phyloP scores from a whole-genome alignment of 2,888 invertebrate genomes.

The Aspidiotus destructor region DNA sequence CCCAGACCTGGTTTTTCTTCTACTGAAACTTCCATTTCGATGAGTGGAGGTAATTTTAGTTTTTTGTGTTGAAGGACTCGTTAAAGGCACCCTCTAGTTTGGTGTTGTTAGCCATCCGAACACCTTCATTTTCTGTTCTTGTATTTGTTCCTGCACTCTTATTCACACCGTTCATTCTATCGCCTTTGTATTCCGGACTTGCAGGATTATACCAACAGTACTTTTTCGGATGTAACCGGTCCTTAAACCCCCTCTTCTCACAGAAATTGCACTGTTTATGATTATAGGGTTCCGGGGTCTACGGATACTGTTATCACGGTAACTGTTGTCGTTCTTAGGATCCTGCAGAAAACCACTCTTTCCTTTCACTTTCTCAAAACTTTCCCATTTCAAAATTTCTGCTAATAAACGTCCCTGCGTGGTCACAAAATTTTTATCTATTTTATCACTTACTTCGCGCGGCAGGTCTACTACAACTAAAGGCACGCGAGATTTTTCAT shows the following conservation, averaged over 20 bases:
- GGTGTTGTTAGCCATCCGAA: constrained; percentile 4
- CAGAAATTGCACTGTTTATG: not conserved
- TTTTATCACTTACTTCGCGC: not conserved
- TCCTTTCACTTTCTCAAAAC: not conserved
- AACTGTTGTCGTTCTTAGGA: too few species aligned
- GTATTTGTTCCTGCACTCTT: not conserved
- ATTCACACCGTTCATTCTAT: not conserved
- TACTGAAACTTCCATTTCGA: not conserved
- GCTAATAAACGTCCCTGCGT: not conserved
- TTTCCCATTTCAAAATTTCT: constrained; percentile 1
- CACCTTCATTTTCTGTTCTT: not conserved
- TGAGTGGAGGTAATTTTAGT: constrained; percentile 12
- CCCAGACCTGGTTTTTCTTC: not conserved
- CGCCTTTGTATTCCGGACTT: not conserved
- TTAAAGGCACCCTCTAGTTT: constrained; percentile 9
- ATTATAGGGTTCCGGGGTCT: not conserved
- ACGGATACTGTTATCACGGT: too few species aligned
- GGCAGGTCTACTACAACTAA: not conserved
- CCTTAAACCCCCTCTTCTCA: constrained; percentile 3
- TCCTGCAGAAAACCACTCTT: too few species aligned
- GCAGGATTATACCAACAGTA: constrained; percentile 4
- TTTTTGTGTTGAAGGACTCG: constrained; percentile 3
- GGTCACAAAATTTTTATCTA: not conserved
- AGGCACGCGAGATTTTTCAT: not conserved
- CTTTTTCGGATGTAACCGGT: not conserved